Conservation (phyloP, 2,888 invertebrate genomes). For the Gisinianus flammeolus region DNA sequence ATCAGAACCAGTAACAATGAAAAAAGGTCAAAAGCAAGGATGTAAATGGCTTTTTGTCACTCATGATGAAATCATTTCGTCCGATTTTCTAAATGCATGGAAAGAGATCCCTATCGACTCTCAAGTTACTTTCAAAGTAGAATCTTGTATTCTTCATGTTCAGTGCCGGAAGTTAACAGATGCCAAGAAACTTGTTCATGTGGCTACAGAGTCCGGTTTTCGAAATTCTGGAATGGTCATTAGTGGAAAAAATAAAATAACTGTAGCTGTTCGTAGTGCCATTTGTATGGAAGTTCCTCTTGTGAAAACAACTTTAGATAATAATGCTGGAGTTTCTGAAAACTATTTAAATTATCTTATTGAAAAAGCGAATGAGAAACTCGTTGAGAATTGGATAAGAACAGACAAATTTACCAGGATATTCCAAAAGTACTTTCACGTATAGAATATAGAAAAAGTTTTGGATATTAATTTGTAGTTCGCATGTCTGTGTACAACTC, state of each 20-base stretch:
- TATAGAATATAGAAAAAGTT: no score
- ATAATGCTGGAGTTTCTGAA: not conserved
- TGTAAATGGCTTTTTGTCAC: constrained; percentile 56
- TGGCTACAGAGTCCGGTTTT: constrained; percentile 56
- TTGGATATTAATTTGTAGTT: no score
- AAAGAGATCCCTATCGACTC: not conserved
- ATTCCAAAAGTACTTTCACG: constrained; percentile 46
- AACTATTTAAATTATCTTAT: constrained; percentile 46
- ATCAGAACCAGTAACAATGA: not conserved
- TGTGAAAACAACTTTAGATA: constrained; percentile 8
- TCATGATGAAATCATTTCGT: constrained; percentile 49
- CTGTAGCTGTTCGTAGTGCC: constrained; percentile 55
- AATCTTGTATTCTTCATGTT: constrained; percentile 55
- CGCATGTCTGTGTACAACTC: no score
- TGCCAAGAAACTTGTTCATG: constrained; percentile 53
- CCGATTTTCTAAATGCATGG: constrained; percentile 45
- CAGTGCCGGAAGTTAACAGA: constrained; percentile 51
- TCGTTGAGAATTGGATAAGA: constrained; percentile 51
- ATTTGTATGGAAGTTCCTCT: constrained; percentile 55
- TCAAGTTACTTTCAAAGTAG: constrained; percentile 53
- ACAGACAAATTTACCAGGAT: constrained; percentile 48
- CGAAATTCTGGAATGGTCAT: constrained; percentile 58
- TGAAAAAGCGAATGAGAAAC: constrained; percentile 49
- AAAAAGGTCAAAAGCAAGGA: constrained; percentile 46
- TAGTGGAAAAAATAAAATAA: constrained; percentile 56